Percentiles rank a stretch among this genome's conserved stretches.
Evolutionary conservation across 1,140 invertebrate genomes (phyloP).

Genomic region (Papilio helenus): DNA sequence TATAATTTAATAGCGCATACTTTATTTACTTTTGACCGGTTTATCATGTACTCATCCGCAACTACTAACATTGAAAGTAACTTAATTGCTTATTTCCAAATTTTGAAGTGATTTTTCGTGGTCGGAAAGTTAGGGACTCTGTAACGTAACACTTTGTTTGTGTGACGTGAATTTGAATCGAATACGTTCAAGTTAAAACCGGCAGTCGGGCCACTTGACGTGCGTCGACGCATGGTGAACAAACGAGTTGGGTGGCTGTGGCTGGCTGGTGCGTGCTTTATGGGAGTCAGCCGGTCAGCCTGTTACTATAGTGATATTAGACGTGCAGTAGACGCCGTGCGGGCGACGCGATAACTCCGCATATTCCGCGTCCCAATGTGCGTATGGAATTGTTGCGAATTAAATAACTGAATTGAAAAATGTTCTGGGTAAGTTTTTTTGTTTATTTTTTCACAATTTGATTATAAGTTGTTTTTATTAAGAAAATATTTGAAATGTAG

Average conservation of each 20-base stretch:
- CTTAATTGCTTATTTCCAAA: neutral
- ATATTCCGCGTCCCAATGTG: neutral
- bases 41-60: no score
- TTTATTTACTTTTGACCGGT: neutral
- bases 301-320: constrained; percentile 45
- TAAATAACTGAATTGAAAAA: constrained; percentile 39
- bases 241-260: constrained; percentile 42
- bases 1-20: neutral
- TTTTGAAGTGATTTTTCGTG: neutral
- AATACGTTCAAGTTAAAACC: constrained; percentile 16
- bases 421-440: constrained; percentile 47
- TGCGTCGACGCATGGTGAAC: constrained; percentile 29
- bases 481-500: no score
- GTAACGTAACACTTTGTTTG: constrained; percentile 12
- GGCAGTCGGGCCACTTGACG: constrained; percentile 9
- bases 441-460: neutral
- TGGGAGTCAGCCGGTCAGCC: constrained; percentile 40
- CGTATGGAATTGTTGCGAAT: constrained; percentile 34
- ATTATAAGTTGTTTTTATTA: neutral
- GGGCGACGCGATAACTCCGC: constrained; percentile 52
- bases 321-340: constrained; percentile 66
- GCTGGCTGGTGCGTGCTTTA: constrained; percentile 47
- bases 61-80: no score
- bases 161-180: constrained; percentile 29
- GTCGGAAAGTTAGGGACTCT: neutral